Evolutionary conservation across 2,113 vertebrate genomes (phyloP).

Genomic region (Lamprotornis superbus): DNA sequence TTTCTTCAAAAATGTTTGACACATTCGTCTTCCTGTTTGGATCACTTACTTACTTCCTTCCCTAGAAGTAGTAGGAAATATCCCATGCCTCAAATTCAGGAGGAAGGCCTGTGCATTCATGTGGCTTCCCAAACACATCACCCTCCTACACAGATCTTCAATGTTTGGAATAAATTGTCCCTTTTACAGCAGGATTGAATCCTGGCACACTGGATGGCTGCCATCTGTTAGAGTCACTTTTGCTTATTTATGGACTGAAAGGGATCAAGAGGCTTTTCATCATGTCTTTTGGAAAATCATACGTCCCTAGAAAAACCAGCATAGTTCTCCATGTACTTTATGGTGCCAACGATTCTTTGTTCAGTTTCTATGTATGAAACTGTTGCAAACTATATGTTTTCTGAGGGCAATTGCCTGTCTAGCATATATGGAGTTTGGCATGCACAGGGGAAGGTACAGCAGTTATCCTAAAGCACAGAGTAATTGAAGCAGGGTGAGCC

Average conservation of each 20-base stretch:
- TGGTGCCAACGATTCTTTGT: background rate
- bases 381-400: background rate
- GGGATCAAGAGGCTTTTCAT: background rate
- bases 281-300: background rate
- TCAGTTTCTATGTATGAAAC: background rate
- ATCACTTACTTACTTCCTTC: background rate
- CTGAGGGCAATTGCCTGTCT: background rate
- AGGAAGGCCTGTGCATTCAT: background rate
- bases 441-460: background rate
- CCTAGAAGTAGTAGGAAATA: background rate
- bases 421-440: background rate
- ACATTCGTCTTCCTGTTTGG: background rate
- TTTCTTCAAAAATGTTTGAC: background rate
- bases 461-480: background rate
- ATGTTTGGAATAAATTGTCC: background rate
- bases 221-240: background rate
- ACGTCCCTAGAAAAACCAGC: background rate
- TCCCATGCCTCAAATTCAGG: background rate
- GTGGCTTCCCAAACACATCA: background rate
- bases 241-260: background rate
- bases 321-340: background rate
- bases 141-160: background rate
- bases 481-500: background rate
- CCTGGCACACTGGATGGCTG: background rate
- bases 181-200: background rate